Conservation (phyloP, 2,888 invertebrate genomes). For the Drosophila parthenogenetica region DNA sequence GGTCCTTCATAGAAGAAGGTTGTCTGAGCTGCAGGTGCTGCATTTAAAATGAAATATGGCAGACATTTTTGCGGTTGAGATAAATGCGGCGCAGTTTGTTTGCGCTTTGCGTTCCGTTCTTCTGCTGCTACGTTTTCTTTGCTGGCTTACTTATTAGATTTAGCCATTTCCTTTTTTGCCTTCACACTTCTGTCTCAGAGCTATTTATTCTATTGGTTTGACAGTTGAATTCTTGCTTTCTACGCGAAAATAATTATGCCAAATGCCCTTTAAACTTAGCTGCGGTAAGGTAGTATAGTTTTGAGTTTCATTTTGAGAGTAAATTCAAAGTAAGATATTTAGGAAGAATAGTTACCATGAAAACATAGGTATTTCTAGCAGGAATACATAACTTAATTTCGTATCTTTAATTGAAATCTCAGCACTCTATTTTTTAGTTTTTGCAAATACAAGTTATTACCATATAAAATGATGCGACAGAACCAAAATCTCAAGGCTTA, state of each 20-base stretch:
- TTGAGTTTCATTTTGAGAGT: neutral
- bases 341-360: too few relatives aligned
- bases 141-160: conserved; percentile 68
- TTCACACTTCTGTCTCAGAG: conserved; percentile 7
- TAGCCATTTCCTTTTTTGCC: conserved; percentile 34
- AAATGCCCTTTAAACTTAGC: neutral
- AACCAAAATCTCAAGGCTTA: neutral
- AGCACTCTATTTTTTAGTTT: too few relatives aligned
- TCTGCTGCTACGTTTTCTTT: conserved; percentile 1
- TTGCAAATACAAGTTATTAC: too few relatives aligned
- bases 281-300: neutral
- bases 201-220: conserved; percentile 33
- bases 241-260: conserved; percentile 18
- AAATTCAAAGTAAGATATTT: too few relatives aligned
- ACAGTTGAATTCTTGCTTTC: conserved; percentile 20
- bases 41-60: conserved; percentile 77
- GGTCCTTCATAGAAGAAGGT: conserved; percentile 23
- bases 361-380: too few relatives aligned
- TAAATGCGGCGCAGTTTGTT: conserved; percentile 73
- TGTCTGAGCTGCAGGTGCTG: conserved; percentile 72
- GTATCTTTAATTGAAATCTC: too few relatives aligned
- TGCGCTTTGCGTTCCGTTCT: conserved; percentile 40
- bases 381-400: too few relatives aligned
- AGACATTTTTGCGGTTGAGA: conserved; percentile 75
- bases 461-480: too few relatives aligned